Percentiles rank a stretch among this genome's conserved stretches.
These are phyloP conservation scores for Calypte anna DNA, from an alignment of 2,113 vertebrate species.

Conservation along the genomic window DNA sequence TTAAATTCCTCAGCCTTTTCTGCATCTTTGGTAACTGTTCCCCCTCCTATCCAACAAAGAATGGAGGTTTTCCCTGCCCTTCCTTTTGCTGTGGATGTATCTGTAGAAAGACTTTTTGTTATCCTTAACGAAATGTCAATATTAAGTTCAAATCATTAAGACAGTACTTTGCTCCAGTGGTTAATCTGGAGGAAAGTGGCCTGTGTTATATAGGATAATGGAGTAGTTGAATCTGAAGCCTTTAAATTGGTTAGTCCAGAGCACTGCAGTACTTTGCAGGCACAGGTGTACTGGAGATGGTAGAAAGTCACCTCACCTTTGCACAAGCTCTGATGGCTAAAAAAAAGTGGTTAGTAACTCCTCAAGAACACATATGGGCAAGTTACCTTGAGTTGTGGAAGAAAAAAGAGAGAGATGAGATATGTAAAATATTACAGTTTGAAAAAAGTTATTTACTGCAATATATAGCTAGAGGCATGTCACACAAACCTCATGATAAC, in stretches of 20 bases:
- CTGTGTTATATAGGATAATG: rapidly evolving
- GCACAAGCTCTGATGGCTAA: not conserved
- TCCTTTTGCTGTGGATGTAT: too few species aligned
- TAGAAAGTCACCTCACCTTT: not conserved
- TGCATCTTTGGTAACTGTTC: too few species aligned
- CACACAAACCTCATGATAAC: not conserved
- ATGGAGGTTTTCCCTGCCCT: too few species aligned
- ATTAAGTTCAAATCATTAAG: too few species aligned
- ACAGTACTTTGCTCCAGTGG: too few species aligned
- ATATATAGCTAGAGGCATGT: not conserved
- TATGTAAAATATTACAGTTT: not conserved
- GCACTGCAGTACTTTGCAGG: not conserved
- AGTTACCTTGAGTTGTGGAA: not conserved
- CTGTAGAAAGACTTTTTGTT: too few species aligned
- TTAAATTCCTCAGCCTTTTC: too few species aligned
- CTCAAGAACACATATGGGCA: not conserved
- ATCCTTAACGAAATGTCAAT: too few species aligned
- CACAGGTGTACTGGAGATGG: not conserved
- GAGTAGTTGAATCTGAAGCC: not conserved
- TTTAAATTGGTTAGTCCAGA: not conserved
- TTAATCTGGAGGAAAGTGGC: not conserved
- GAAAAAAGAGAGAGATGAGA: not conserved
- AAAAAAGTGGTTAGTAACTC: not conserved
- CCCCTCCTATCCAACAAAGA: too few species aligned
- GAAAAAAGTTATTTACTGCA: not conserved